Percentiles rank a stretch among this genome's conserved stretches.
Conservation (phyloP, 2,797 vertebrate genomes). For the Manis javanica region DNA sequence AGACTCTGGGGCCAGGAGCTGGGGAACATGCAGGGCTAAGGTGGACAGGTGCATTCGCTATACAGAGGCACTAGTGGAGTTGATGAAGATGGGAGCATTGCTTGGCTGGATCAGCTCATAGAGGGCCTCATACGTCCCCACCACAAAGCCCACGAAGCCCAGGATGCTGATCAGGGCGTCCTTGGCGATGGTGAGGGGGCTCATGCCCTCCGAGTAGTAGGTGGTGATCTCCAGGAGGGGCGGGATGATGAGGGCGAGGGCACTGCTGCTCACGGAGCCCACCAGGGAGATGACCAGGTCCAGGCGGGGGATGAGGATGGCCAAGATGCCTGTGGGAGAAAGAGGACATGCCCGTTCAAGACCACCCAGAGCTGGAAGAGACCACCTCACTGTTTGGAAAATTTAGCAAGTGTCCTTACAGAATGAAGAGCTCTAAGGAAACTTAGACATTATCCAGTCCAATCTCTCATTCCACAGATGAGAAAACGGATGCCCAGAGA, state of each 20-base stretch:
- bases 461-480: background rate
- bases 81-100: background rate
- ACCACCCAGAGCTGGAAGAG: background rate
- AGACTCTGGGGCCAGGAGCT: background rate
- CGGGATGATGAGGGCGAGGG: conserved; percentile 97
- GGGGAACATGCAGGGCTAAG: background rate
- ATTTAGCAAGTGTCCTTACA: background rate
- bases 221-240: conserved; percentile 93
- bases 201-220: conserved; percentile 92
- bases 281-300: conserved; percentile 98
- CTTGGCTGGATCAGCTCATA: conserved; percentile 86
- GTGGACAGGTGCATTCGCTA: conserved; percentile 5
- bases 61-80: conserved; percentile 71
- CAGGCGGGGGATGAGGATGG: conserved; percentile 95
- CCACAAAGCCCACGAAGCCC: conserved; percentile 93
- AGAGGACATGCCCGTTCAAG: background rate
- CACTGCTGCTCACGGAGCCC: conserved; percentile 98
- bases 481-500: background rate
- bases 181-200: conserved; percentile 87
- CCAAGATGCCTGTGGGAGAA: conserved; percentile 90
- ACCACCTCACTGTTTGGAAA: background rate
- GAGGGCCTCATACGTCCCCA: conserved; percentile 94
- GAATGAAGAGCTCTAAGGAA: background rate
- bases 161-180: conserved; percentile 92
- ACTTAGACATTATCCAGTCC: background rate